These are phyloP conservation scores for Rachycentron canadum DNA, from an alignment of 2,797 vertebrate genomes.

Conservation along the genomic window DNA sequence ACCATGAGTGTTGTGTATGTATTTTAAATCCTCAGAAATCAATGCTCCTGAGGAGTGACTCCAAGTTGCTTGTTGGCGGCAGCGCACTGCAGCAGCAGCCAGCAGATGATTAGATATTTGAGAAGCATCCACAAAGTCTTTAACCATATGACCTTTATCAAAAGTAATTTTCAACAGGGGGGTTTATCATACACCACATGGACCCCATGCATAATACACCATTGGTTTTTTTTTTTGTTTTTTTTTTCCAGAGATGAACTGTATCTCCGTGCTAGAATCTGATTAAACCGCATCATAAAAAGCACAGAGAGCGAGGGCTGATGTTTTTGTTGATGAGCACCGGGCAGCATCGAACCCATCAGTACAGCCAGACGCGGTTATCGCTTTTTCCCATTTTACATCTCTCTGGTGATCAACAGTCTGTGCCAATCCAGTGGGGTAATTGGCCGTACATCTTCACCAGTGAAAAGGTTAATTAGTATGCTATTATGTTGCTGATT, in stretches of 20 bases:
- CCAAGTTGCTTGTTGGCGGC: not conserved
- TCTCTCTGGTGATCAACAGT: constrained; percentile 69
- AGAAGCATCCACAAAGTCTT: constrained; percentile 67
- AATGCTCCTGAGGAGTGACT: not conserved
- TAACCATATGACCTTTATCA: constrained; percentile 80
- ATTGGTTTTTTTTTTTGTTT: constrained; percentile 52
- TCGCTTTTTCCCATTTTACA: constrained; percentile 66
- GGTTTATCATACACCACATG: constrained; percentile 61
- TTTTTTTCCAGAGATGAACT: constrained; percentile 11
- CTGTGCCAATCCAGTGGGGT: constrained; percentile 65
- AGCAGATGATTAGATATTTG: constrained; percentile 65
- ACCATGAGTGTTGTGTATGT: no score
- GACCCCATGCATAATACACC: constrained; percentile 61
- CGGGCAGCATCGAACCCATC: constrained; percentile 47
- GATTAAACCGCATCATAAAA: constrained; percentile 20
- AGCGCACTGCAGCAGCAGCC: constrained; percentile 25
- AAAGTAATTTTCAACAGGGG: constrained; percentile 73
- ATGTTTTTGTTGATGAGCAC: constrained; percentile 42
- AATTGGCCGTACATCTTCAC: constrained; percentile 78
- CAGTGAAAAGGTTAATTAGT: constrained; percentile 81
- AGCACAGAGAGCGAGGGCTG: constrained; percentile 1
- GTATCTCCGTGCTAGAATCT: not conserved
- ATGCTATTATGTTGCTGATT: constrained; percentile 75
- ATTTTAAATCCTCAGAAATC: not conserved
- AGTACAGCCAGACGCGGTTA: constrained; percentile 41